A percentile compares a stretch with the other conserved stretches of the same genome.
phyloP scores from a whole-genome alignment of 2,113 vertebrate genomes.

The Tursiops truncatus region DNA sequence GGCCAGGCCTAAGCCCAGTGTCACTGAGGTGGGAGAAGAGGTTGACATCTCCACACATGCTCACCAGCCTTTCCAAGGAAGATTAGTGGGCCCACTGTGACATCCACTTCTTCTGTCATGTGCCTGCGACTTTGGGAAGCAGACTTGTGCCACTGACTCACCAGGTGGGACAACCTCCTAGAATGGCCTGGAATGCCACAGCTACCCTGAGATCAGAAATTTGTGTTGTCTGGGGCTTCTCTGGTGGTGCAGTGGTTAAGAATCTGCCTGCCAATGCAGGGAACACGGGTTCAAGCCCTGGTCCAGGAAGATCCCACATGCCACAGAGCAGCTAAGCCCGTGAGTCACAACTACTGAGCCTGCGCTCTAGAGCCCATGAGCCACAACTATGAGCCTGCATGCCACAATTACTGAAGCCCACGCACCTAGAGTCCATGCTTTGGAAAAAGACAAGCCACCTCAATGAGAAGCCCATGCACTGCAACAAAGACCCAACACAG shows the following conservation, averaged over 20 bases:
- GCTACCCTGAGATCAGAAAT: background rate
- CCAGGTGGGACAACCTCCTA: background rate
- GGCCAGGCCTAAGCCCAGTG: conserved; percentile 34
- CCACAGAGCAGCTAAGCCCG: no score
- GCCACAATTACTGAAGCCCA: no score
- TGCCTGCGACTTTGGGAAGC: background rate
- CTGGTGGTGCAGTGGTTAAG: no score
- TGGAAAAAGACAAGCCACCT: no score
- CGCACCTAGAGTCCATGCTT: rapidly evolving
- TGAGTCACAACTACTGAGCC: no score
- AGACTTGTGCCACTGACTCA: background rate
- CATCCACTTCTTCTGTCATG: conserved; percentile 62
- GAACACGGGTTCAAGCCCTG: no score
- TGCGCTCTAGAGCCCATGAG: no score
- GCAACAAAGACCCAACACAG: no score
- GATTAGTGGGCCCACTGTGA: conserved; percentile 70
- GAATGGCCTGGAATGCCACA: background rate
- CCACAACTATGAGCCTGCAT: no score
- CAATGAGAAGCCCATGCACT: no score
- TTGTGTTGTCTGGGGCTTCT: background rate
- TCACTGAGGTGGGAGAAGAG: background rate
- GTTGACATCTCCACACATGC: background rate
- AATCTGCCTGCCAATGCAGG: no score
- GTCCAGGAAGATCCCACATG: no score
- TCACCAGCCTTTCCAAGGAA: conserved; percentile 46